Evolutionary conservation across 92 coral and sea anemone species (phyloP).

Genomic region (Parazoanthus atlanticus): DNA sequence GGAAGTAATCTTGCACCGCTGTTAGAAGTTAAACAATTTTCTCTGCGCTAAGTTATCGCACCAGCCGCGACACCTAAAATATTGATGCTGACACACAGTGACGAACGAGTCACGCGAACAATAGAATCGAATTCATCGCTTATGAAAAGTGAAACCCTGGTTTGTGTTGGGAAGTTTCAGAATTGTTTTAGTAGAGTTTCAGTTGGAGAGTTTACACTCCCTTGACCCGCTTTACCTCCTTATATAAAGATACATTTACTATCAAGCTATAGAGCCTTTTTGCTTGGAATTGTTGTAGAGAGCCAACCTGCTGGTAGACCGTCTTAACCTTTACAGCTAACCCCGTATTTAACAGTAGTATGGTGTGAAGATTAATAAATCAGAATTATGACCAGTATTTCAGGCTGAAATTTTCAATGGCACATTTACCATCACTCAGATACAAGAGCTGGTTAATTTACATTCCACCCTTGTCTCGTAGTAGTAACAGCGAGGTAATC

Average conservation of each 20-base stretch:
- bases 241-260: neutral
- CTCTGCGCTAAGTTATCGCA: constrained; percentile 14
- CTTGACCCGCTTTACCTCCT: neutral
- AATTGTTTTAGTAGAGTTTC: constrained; percentile 17
- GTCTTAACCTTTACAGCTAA: neutral
- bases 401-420: neutral
- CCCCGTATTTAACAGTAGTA: neutral
- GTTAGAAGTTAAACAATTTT: constrained; percentile 41
- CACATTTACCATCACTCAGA: neutral
- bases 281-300: neutral
- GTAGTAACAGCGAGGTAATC: constrained; percentile 14
- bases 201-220: neutral
- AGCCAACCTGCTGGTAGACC: constrained; percentile 12
- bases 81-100: constrained; percentile 40
- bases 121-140: constrained; percentile 30
- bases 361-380: constrained; percentile 17
- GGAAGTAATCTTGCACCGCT: constrained; percentile 31
- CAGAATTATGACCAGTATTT: neutral
- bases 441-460: neutral
- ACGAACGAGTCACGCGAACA: constrained; percentile 46
- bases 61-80: constrained; percentile 31
- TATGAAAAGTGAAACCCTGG: constrained; percentile 25
- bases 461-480: constrained; percentile 6
- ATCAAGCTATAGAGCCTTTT: neutral
- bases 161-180: constrained; percentile 1